A percentile compares a stretch with the other conserved stretches of the same genome.
These are phyloP conservation scores for Phania funesta DNA, from an alignment of 2,888 invertebrate genomes.

Conservation along the genomic window DNA sequence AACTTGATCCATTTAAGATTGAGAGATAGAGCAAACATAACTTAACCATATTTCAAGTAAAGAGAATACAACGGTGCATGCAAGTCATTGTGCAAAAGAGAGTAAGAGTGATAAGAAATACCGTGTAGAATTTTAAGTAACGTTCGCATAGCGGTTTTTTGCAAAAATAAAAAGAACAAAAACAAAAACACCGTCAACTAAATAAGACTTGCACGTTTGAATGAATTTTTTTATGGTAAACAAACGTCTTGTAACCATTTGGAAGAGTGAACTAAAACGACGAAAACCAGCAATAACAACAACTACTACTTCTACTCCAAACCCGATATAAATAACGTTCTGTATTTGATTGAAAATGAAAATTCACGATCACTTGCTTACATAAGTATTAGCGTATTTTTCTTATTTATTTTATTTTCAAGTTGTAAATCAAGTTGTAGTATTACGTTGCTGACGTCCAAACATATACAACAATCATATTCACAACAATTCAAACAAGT, in stretches of 20 bases:
- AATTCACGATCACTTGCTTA: conserved; percentile 62
- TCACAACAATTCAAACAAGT: conserved; percentile 20
- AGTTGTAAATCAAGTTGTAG: conserved; percentile 53
- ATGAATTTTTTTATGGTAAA: background rate
- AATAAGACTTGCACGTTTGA: conserved; percentile 9
- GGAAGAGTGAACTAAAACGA: conserved; percentile 26
- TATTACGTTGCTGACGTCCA: conserved; percentile 27
- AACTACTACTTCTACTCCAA: conserved; percentile 20
- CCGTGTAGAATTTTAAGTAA: conserved; percentile 42
- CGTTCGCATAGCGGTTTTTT: conserved; percentile 60
- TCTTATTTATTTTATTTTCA: background rate
- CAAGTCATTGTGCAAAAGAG: conserved; percentile 51
- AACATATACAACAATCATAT: background rate
- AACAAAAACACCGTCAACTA: conserved; percentile 41
- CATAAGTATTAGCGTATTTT: conserved; percentile 27
- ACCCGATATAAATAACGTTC: conserved; percentile 43
- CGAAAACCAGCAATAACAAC: conserved; percentile 23
- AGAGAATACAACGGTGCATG: conserved; percentile 32
- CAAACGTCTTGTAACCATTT: conserved; percentile 9
- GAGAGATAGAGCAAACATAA: background rate
- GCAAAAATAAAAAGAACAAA: conserved; percentile 52
- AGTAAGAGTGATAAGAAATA: conserved; percentile 66
- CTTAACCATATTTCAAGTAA: background rate
- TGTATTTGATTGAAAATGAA: conserved; percentile 63
- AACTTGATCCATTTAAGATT: background rate